phyloP scores from a whole-genome alignment of 2,113 vertebrate species.

The Himantopus leucocephalus region DNA sequence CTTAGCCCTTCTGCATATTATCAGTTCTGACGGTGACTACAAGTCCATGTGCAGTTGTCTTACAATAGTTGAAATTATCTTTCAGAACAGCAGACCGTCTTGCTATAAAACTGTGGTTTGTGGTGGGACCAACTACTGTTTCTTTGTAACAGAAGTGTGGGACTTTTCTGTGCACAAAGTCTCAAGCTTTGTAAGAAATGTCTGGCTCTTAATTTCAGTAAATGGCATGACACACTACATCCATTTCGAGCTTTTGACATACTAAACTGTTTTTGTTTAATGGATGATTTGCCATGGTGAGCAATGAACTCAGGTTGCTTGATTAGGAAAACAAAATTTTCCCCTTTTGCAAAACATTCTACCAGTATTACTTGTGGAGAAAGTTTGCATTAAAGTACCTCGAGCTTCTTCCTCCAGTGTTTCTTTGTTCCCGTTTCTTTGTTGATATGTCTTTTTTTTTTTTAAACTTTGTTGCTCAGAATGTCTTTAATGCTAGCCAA shows the following conservation, averaged over 20 bases:
- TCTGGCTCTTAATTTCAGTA: conserved; percentile 71
- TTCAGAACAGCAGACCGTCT: conserved; percentile 44
- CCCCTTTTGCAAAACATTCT: conserved; percentile 29
- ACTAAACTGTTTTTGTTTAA: conserved; percentile 43
- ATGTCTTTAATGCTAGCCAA: conserved; percentile 98
- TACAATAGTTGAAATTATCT: background rate
- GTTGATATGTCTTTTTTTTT: conserved; percentile 91
- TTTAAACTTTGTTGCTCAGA: conserved; percentile 93
- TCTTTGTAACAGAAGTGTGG: background rate
- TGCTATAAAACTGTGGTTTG: conserved; percentile 68
- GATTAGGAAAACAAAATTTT: conserved; percentile 16
- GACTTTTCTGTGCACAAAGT: conserved; percentile 17
- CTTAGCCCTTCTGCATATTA: background rate
- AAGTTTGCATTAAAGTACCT: conserved; percentile 50
- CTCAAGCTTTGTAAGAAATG: conserved; percentile 41
- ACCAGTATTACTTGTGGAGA: conserved; percentile 23
- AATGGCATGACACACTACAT: conserved; percentile 99
- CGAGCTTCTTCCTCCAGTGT: conserved; percentile 65
- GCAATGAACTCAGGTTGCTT: conserved; percentile 58
- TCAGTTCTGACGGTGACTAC: background rate
- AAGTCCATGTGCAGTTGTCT: background rate
- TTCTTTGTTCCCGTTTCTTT: conserved; percentile 74
- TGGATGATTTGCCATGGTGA: conserved; percentile 55
- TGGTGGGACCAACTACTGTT: background rate
- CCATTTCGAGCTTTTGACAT: conserved; percentile 73